Conservation (phyloP, 2,113 vertebrate species). For the Orthochromis indermauri region DNA sequence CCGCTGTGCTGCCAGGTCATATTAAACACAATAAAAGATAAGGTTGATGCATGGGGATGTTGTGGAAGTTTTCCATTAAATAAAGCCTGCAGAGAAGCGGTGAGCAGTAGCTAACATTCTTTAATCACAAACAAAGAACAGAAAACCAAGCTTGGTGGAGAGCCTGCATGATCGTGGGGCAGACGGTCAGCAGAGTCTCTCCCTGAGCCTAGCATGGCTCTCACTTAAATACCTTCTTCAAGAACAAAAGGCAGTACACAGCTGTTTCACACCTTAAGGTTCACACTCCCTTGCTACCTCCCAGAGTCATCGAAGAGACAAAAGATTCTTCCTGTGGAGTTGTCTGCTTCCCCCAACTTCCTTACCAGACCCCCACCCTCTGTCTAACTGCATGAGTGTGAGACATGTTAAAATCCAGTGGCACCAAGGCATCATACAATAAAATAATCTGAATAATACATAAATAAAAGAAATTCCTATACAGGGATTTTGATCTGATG, state of each 20-base stretch:
- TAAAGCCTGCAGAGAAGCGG: neutral
- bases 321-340: neutral
- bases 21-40: neutral
- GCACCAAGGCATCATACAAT: neutral
- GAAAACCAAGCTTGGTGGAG: neutral
- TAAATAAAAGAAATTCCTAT: neutral
- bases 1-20: neutral
- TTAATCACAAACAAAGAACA: neutral
- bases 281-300: neutral
- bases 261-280: neutral
- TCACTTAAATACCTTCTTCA: neutral
- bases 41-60: neutral
- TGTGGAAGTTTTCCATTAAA: neutral
- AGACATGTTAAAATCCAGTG: neutral
- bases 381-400: neutral
- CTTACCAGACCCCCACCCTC: neutral
- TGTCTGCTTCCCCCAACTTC: neutral
- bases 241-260: neutral
- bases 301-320: neutral
- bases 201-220: neutral
- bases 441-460: neutral
- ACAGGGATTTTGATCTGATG: neutral
- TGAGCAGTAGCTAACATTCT: neutral
- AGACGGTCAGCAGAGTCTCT: neutral
- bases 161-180: neutral